Evolutionary conservation across 2,797 vertebrate genomes (phyloP).

Genomic region (Taeniopygia guttata): DNA sequence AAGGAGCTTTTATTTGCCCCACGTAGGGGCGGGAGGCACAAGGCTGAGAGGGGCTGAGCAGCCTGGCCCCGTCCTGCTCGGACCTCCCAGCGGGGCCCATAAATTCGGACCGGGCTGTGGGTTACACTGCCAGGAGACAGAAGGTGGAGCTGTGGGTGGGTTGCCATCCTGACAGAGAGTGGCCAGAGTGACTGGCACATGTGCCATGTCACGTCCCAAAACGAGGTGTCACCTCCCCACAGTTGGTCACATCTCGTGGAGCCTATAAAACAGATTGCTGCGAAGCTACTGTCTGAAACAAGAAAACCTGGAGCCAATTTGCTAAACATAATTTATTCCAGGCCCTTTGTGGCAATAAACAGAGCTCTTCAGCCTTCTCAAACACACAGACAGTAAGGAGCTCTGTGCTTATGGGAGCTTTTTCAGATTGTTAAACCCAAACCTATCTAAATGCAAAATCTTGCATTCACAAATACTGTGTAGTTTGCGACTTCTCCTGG

Average conservation of each 20-base stretch:
- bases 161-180: not conserved
- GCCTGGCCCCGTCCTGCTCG: slow-evolving; percentile 11
- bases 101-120: not conserved
- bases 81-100: not conserved
- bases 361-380: slow-evolving; percentile 67
- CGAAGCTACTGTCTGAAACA: slow-evolving; percentile 70
- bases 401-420: slow-evolving; percentile 52
- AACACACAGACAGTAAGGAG: slow-evolving; percentile 55
- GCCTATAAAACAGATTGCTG: slow-evolving; percentile 52
- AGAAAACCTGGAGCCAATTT: slow-evolving; percentile 74
- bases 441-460: slow-evolving; percentile 59
- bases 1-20: slow-evolving; percentile 25
- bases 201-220: slow-evolving; percentile 16
- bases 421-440: slow-evolving; percentile 61
- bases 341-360: slow-evolving; percentile 68
- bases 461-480: slow-evolving; percentile 23
- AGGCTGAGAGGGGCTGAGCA: not conserved
- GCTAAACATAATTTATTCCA: slow-evolving; percentile 71
- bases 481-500: not conserved
- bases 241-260: slow-evolving; percentile 57
- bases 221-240: slow-evolving; percentile 55
- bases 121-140: not conserved
- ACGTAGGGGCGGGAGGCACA: fast-evolving
- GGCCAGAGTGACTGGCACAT: not conserved
- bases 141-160: not conserved